Conservation (phyloP, 1,140 invertebrate genomes). For the Lepidostoma basale region DNA sequence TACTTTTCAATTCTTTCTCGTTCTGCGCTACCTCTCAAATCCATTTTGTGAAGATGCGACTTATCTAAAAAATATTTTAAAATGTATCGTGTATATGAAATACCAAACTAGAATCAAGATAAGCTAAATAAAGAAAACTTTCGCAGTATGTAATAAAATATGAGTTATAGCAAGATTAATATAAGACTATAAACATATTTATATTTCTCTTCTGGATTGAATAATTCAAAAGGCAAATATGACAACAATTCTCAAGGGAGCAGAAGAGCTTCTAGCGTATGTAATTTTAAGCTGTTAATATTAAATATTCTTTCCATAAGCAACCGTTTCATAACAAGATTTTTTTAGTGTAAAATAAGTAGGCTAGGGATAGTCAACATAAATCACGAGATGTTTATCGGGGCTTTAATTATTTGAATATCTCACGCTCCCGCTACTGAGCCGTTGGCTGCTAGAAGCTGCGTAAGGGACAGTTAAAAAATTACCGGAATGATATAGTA, state of each 20-base stretch:
- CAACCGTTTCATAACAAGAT: neutral
- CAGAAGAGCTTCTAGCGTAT: neutral
- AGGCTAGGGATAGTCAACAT: neutral
- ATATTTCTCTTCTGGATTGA: slow-evolving; percentile 7
- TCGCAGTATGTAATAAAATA: neutral
- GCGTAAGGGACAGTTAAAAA: too few relatives aligned
- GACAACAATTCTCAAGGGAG: neutral
- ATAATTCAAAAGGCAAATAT: neutral
- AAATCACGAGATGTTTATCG: neutral
- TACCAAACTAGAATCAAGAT: too few relatives aligned
- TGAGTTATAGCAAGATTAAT: slow-evolving; percentile 10
- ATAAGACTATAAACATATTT: slow-evolving; percentile 21
- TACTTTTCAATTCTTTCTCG: too few relatives aligned
- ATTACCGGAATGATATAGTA: too few relatives aligned
- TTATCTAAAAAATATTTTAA: too few relatives aligned
- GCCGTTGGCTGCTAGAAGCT: neutral
- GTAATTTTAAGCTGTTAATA: neutral
- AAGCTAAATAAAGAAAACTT: too few relatives aligned
- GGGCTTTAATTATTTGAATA: neutral
- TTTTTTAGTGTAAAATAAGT: neutral
- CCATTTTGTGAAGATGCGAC: too few relatives aligned
- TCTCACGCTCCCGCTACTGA: neutral
- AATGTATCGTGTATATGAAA: too few relatives aligned
- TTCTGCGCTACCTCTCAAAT: too few relatives aligned
- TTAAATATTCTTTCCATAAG: slow-evolving; percentile 9